Percentiles rank a stretch among this genome's conserved stretches.
Conservation (phyloP, 2,888 invertebrate genomes). For the Stictocephala bisonia region DNA sequence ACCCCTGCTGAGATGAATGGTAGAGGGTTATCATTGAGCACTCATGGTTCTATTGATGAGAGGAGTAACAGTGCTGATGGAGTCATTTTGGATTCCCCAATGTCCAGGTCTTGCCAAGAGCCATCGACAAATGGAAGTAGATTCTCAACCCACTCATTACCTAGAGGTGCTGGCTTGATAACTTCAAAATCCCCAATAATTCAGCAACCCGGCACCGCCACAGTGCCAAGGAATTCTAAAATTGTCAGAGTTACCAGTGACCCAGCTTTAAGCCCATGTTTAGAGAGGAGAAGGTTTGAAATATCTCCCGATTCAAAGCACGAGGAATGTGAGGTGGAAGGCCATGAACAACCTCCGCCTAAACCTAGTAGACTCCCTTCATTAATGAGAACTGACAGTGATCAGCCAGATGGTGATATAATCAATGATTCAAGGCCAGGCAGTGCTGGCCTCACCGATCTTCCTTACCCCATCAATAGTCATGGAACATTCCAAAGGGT, state of each 20-base stretch:
- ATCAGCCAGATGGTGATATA: constrained; percentile 55
- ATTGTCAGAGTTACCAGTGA: constrained; percentile 73
- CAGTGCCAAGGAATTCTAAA: constrained; percentile 62
- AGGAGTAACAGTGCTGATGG: constrained; percentile 79
- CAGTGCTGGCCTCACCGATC: constrained; percentile 31
- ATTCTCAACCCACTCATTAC: constrained; percentile 72
- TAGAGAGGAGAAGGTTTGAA: constrained; percentile 70
- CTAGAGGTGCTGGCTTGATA: constrained; percentile 68
- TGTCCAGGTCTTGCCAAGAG: constrained; percentile 42
- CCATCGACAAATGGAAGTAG: constrained; percentile 62
- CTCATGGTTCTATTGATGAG: constrained; percentile 64
- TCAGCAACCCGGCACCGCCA: constrained; percentile 61
- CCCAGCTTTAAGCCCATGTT: constrained; percentile 68
- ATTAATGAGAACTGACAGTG: constrained; percentile 69
- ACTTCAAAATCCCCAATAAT: constrained; percentile 57
- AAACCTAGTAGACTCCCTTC: constrained; percentile 66
- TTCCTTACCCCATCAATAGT: constrained; percentile 60
- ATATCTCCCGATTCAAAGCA: constrained; percentile 55
- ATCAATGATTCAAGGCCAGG: constrained; percentile 59
- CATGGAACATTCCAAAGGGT: constrained; percentile 67
- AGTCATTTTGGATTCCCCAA: constrained; percentile 67
- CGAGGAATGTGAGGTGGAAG: constrained; percentile 65
- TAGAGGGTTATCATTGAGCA: constrained; percentile 54
- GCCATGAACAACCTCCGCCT: constrained; percentile 56
- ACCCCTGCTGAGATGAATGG: constrained; percentile 73